A percentile compares a stretch with the other conserved stretches of the same genome.
These are phyloP conservation scores for Gymnocheta viridis DNA, from an alignment of 2,888 invertebrate genomes.

Conservation along the genomic window DNA sequence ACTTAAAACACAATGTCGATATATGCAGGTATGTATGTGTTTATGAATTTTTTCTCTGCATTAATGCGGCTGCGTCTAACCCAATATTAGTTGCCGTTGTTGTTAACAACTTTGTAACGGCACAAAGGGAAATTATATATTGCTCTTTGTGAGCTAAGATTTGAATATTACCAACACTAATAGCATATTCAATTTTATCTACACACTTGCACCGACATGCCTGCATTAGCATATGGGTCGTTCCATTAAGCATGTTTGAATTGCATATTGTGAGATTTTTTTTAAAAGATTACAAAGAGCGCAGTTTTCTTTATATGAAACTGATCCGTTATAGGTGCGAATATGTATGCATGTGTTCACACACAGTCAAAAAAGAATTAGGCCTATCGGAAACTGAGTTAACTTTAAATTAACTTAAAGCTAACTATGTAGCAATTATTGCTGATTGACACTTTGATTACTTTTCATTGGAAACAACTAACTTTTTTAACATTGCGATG, in stretches of 20 bases:
- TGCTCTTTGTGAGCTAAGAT: slow-evolving; percentile 50
- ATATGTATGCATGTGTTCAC: too few species aligned
- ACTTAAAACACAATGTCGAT: slow-evolving; percentile 4
- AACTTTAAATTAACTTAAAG: too few species aligned
- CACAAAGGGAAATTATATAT: slow-evolving; percentile 69
- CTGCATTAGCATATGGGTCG: not conserved
- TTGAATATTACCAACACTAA: slow-evolving; percentile 53
- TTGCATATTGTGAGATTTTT: not conserved
- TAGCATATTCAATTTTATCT: slow-evolving; percentile 23
- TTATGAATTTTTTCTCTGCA: not conserved
- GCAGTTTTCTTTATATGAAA: not conserved
- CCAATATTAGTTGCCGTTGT: slow-evolving; percentile 66
- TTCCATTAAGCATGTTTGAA: not conserved
- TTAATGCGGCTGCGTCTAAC: slow-evolving; percentile 40
- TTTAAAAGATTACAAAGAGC: too few species aligned
- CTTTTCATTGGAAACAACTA: too few species aligned
- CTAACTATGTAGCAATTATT: too few species aligned
- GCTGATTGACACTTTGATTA: too few species aligned
- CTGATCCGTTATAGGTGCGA: too few species aligned
- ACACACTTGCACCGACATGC: not conserved
- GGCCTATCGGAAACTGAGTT: too few species aligned
- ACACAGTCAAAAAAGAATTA: too few species aligned
- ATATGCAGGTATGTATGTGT: not conserved
- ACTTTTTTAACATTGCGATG: too few species aligned
- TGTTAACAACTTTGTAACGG: slow-evolving; percentile 69